Evolutionary conservation across 2,113 vertebrate species (phyloP).

Genomic region (Perca fluviatilis): DNA sequence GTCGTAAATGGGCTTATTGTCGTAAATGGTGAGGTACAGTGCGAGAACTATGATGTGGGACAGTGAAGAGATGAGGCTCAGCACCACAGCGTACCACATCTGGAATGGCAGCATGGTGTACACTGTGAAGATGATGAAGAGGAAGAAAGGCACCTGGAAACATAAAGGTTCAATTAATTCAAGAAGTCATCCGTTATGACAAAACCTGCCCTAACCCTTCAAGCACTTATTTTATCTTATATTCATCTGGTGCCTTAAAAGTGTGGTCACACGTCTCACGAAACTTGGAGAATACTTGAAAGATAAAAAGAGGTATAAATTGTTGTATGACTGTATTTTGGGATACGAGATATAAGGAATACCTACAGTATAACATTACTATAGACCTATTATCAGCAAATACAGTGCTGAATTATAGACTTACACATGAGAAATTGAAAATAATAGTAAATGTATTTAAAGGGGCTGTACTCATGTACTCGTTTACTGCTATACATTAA

Average conservation of each 20-base stretch:
- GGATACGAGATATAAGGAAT: not conserved
- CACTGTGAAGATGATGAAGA: slow-evolving; percentile 94
- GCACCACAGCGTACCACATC: slow-evolving; percentile 85
- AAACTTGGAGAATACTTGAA: not conserved
- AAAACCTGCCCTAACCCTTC: not conserved
- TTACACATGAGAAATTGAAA: not conserved
- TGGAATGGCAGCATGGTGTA: slow-evolving; percentile 96
- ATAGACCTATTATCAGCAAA: not conserved
- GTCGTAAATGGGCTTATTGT: not conserved
- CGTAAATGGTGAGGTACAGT: slow-evolving; percentile 61
- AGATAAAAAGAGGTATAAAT: not conserved
- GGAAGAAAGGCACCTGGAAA: slow-evolving; percentile 94
- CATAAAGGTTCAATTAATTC: slow-evolving; percentile 7
- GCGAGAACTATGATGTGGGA: slow-evolving; percentile 90
- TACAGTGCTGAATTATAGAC: not conserved
- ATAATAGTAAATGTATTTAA: not conserved
- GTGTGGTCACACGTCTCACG: not conserved
- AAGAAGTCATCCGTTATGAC: not conserved
- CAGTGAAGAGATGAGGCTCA: slow-evolving; percentile 87
- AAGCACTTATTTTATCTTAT: not conserved
- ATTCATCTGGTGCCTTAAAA: not conserved
- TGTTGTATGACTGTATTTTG: not conserved
- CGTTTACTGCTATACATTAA: too few relatives aligned
- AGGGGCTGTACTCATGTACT: too few relatives aligned
- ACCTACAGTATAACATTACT: not conserved